Evolutionary conservation across 2,113 vertebrate species (phyloP).

Genomic region (Albula goreensis): DNA sequence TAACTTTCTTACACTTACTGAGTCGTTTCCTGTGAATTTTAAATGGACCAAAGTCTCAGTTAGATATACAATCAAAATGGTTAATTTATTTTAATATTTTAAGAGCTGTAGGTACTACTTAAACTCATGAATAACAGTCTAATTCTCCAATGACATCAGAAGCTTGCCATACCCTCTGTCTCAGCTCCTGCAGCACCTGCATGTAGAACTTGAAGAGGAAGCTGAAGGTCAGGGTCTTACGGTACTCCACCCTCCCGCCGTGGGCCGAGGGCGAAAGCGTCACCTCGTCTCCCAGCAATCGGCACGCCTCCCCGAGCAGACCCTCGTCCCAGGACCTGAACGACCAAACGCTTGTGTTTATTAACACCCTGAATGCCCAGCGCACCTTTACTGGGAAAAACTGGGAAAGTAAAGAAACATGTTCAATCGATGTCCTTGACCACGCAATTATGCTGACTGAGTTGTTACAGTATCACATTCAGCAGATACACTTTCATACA

Average conservation of each 20-base stretch:
- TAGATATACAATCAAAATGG: not conserved
- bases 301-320: constrained; percentile 68
- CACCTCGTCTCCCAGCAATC: constrained; percentile 67
- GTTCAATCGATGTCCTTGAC: not conserved
- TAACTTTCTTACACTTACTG: not conserved
- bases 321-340: constrained; percentile 66
- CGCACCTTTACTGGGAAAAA: not conserved
- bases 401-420: not conserved
- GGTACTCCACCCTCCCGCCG: constrained; percentile 66
- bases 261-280: constrained; percentile 44
- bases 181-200: constrained; percentile 63
- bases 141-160: no score
- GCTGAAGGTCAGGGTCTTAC: constrained; percentile 69
- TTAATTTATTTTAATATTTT: not conserved
- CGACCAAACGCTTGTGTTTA: not conserved
- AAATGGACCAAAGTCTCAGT: not conserved
- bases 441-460: not conserved
- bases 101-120: not conserved
- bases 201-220: constrained; percentile 82
- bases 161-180: constrained; percentile 35
- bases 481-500: not conserved
- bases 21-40: not conserved
- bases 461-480: not conserved
- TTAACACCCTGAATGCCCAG: not conserved
- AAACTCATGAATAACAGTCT: no score